Percentiles rank a stretch among this genome's conserved stretches.
Conservation (phyloP, 2,888 invertebrate species). For the Napeogenes sylphis region DNA sequence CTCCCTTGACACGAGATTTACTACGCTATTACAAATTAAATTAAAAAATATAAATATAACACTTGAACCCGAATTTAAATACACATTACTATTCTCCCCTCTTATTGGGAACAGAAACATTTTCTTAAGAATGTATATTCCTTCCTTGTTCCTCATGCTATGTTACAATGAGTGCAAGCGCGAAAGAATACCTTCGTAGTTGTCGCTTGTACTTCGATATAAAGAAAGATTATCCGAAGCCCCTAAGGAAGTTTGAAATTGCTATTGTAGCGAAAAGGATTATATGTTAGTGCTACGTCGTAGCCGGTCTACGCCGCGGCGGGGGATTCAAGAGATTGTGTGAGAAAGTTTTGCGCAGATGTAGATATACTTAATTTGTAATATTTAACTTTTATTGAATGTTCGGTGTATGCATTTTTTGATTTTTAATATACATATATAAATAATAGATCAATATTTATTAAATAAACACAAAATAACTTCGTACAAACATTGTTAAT, state of each 20-base stretch:
- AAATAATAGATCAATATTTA: background rate
- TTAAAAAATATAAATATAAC: conserved; percentile 76
- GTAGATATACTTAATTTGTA: conserved; percentile 35
- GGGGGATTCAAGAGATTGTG: conserved; percentile 53
- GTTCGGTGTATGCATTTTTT: background rate
- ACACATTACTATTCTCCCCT: conserved; percentile 73
- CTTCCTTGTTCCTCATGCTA: conserved; percentile 41
- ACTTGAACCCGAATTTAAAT: conserved; percentile 77
- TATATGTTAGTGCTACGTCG: conserved; percentile 77
- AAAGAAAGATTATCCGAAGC: conserved; percentile 79
- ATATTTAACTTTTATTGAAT: conserved; percentile 25
- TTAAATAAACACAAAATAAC: background rate
- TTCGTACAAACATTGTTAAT: conserved; percentile 15
- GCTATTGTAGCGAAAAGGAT: conserved; percentile 80
- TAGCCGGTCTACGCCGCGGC: conserved; percentile 61
- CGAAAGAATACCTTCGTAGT: conserved; percentile 48
- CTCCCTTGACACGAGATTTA: conserved; percentile 54
- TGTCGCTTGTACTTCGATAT: conserved; percentile 70
- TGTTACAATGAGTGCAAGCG: conserved; percentile 38
- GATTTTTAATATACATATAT: background rate
- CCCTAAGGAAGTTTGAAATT: conserved; percentile 80
- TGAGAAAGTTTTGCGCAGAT: conserved; percentile 42
- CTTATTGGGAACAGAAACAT: conserved; percentile 71
- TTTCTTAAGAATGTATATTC: conserved; percentile 54
- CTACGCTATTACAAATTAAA: conserved; percentile 71